Evolutionary conservation across 2,888 invertebrate genomes (phyloP).

Genomic region (Antitype chi): DNA sequence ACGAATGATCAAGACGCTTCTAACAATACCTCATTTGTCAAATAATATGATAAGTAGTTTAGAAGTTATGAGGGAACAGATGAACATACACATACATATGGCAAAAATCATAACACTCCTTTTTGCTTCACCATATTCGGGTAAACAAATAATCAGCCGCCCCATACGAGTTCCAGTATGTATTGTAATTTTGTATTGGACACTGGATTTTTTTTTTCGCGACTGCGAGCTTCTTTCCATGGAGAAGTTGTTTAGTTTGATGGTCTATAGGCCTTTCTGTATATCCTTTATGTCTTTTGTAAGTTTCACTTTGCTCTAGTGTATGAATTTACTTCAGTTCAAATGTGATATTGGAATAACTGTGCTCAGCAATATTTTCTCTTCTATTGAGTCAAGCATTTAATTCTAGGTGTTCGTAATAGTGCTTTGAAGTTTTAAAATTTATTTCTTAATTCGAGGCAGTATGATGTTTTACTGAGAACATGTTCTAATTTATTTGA

Average conservation of each 20-base stretch:
- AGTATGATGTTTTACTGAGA: conserved; percentile 17
- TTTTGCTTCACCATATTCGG: too few species aligned
- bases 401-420: conserved; percentile 46
- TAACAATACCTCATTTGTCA: too few species aligned
- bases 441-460: conserved; percentile 38
- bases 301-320: conserved; percentile 41
- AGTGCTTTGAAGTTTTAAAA: conserved; percentile 33
- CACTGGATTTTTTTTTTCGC: background rate
- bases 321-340: conserved; percentile 52
- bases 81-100: too few species aligned
- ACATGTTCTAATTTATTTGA: background rate
- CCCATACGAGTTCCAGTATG: too few species aligned
- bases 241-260: background rate
- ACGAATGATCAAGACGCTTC: too few species aligned
- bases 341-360: conserved; percentile 64
- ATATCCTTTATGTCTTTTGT: too few species aligned
- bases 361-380: conserved; percentile 61
- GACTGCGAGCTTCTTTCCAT: background rate
- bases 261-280: background rate
- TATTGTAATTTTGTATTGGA: too few species aligned
- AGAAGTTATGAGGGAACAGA: too few species aligned
- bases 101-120: too few species aligned
- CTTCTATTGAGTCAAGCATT: conserved; percentile 57
- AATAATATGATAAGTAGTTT: too few species aligned
- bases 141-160: too few species aligned